phyloP scores from a whole-genome alignment of 2,888 invertebrate genomes.

The Nipponacmea schrenckii region DNA sequence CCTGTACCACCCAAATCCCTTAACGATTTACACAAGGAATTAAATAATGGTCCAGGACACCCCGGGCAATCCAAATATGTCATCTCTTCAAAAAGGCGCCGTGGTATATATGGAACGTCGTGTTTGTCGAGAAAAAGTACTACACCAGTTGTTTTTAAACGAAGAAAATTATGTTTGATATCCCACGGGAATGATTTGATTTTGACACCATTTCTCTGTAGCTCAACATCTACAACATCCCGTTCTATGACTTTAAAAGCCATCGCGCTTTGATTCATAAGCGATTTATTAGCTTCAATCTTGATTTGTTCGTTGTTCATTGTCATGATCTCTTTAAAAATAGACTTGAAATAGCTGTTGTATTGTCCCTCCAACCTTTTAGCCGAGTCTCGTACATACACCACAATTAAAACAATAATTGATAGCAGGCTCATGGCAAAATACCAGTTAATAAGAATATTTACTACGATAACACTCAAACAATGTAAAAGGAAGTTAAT shows the following conservation, averaged over 20 bases:
- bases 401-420: constrained; percentile 19
- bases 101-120: constrained; percentile 26
- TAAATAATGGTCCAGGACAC: constrained; percentile 20
- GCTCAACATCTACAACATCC: not conserved
- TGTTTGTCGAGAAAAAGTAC: constrained; percentile 24
- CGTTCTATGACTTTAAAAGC: not conserved
- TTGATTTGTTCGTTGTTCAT: not conserved
- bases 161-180: not conserved
- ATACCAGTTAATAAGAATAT: constrained; percentile 20
- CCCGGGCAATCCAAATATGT: constrained; percentile 24
- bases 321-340: not conserved
- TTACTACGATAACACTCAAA: constrained; percentile 22
- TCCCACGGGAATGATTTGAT: not conserved
- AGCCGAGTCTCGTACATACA: constrained; percentile 31
- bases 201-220: not conserved
- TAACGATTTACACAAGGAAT: constrained; percentile 17
- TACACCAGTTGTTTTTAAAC: not conserved
- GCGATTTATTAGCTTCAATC: not conserved
- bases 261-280: not conserved
- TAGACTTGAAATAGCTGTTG: constrained; percentile 3
- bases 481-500: constrained; percentile 28
- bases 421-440: constrained; percentile 26
- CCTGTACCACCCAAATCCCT: constrained; percentile 23
- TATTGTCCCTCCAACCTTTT: constrained; percentile 10
- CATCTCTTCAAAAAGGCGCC: constrained; percentile 26